Evolutionary conservation across 2,113 vertebrate genomes (phyloP), one percentile per base, ranked within the genome.

Genomic region (Seriola quinqueradiata): DNA sequence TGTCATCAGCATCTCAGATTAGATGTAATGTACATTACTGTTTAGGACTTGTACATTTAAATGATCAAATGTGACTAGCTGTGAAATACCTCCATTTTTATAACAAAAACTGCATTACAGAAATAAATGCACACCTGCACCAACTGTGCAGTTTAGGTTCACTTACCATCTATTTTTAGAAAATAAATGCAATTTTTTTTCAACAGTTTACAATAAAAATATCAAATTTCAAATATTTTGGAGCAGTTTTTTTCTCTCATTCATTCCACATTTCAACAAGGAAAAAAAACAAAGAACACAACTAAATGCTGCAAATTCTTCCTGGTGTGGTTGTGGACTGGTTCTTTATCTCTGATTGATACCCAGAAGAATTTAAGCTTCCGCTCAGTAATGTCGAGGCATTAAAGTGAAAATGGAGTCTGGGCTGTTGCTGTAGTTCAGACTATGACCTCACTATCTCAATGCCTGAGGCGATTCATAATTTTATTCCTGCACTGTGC

Each of bases 371-470:
- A 70, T 17, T 1, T 25, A 70, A 54, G 59, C 13, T 57, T 63
- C 23, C 21, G 16, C 4, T 68, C 59, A 21, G 70, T 23, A 38
- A 64, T 42, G 44, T 36, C 23, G 38, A 75, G 10, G 55, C 8
- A 28, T 85, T 21, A 55, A 54, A 57, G 14, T 63, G 34, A 21
- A 66, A 75, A 78, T 46, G 7, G 57, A 82, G 36, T 25, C 55
- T 28, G 28, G 12, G 40, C 52, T 28, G 28, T 28, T 28, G 28
- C 28, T 2, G 54, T 38, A 13, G n/a, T 69, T 75, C 55, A 59
- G 38, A 61, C 34, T 40, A 0, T 48, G 38, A 61, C 52, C 25
- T 46, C 1, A 13, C 61, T 68, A 81, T 85, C 72, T 72, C 12
- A 10, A 0, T 2, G n/a, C 83, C 73, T 25, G 4, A 57, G 68